These are phyloP conservation scores for Sesamia nonagrioides DNA, from an alignment of 1,140 invertebrate species.

Conservation along the genomic window DNA sequence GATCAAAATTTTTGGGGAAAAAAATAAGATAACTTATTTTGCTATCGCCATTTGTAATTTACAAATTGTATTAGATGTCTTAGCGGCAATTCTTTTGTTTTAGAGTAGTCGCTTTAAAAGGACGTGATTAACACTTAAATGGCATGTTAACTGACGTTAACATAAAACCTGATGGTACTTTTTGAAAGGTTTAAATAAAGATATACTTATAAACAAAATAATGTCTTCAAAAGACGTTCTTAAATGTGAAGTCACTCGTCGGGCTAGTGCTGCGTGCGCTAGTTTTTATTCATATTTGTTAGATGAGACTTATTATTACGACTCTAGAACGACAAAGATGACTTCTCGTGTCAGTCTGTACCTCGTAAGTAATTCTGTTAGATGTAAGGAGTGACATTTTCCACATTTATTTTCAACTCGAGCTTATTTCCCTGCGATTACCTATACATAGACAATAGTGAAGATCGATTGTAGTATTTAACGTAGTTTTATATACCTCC, in stretches of 20 bases:
- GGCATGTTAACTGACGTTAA: slow-evolving; percentile 53
- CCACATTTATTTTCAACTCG: slow-evolving; percentile 49
- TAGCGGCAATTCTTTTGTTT: slow-evolving; percentile 67
- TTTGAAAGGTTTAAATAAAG: slow-evolving; percentile 68
- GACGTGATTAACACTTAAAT: slow-evolving; percentile 69
- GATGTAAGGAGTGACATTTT: slow-evolving; percentile 52
- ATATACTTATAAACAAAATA: slow-evolving; percentile 67
- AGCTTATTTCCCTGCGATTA: slow-evolving; percentile 55
- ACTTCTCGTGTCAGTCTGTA: slow-evolving; percentile 57
- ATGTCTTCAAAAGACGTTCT: slow-evolving; percentile 76
- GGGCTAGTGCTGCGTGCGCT: slow-evolving; percentile 67
- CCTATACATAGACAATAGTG: slow-evolving; percentile 9
- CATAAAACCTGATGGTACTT: slow-evolving; percentile 62
- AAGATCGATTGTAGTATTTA: slow-evolving; percentile 4
- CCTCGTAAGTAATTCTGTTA: slow-evolving; percentile 53
- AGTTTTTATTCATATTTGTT: slow-evolving; percentile 62
- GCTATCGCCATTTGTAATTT: slow-evolving; percentile 81
- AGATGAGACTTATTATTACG: slow-evolving; percentile 70
- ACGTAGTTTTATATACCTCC: not conserved
- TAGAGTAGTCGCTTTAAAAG: slow-evolving; percentile 70
- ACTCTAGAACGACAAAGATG: slow-evolving; percentile 71
- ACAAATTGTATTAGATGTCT: slow-evolving; percentile 70
- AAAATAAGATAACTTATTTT: slow-evolving; percentile 79
- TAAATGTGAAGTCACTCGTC: slow-evolving; percentile 63
- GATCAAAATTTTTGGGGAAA: slow-evolving; percentile 73